phyloP scores from a whole-genome alignment of 2,888 invertebrate species.

The Rhogogaster chlorosoma region DNA sequence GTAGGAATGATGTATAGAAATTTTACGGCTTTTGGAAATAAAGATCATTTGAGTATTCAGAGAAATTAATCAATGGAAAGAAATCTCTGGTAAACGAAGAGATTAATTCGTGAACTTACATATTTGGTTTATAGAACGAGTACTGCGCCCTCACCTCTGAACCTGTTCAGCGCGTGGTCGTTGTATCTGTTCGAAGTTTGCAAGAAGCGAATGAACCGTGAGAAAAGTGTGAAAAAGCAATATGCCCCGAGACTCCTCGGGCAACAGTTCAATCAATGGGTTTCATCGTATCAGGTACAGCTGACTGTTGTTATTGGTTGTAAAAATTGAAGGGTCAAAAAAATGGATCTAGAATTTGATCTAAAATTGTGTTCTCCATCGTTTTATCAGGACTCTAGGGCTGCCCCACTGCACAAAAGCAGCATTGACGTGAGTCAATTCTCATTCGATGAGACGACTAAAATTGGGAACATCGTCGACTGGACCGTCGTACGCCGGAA shows the following conservation, averaged over 20 bases:
- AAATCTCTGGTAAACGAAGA: not conserved
- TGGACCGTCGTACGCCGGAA: conserved; percentile 78
- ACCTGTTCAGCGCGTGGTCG: conserved; percentile 83
- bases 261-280: conserved; percentile 72
- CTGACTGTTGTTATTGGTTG: not conserved
- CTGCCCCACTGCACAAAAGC: conserved; percentile 60
- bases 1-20: not conserved
- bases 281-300: conserved; percentile 64
- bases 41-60: not conserved
- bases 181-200: conserved; percentile 77
- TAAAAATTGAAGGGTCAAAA: not conserved
- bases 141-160: conserved; percentile 86
- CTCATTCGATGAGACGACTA: conserved; percentile 69
- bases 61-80: not conserved
- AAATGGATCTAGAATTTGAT: not conserved
- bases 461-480: conserved; percentile 78
- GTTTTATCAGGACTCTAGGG: not conserved
- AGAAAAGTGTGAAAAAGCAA: conserved; percentile 70
- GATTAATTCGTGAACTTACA: not conserved
- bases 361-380: conserved; percentile 72
- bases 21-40: not conserved
- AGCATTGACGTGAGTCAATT: conserved; percentile 71
- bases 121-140: conserved; percentile 77
- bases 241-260: conserved; percentile 72
- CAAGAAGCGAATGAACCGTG: conserved; percentile 69